Evolutionary conservation across 1,140 invertebrate species (phyloP), one percentile per base, ranked within the genome.

Genomic region (Leptinotarsa texana): DNA sequence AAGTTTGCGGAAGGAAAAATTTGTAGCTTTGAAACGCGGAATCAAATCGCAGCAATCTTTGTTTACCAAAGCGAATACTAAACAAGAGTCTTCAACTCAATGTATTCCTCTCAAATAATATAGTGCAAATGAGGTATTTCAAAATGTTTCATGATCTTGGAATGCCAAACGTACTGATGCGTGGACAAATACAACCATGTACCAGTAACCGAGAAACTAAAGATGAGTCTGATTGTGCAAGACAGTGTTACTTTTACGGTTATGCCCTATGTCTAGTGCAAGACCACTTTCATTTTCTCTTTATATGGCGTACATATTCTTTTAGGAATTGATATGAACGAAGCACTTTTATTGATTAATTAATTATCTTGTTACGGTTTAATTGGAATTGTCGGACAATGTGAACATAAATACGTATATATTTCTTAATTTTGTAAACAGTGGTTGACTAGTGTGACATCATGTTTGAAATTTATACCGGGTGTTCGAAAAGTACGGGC

Each of bases 221-320:
- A 33, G 22, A 67, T 67, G 65, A 67, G 65, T 67, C 42, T 4
- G 22, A 57, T 67, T 67, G 65, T 67, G 65, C 42, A 67, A 67
- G 65, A 42, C 65, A 27, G 17, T 67, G 65, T 57, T 57, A 67
- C 65, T 13, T 67, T 67, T 67, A 67, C n/a, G 65, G 65, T 42
- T 22, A 67, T 33, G 42, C 4, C 65, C 65, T 67, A 18, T 67
- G 65, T 67, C 65, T 67, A 67, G 65, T 67, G 65, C 65, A 67
- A 17, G 42, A 24, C 6, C 65, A 67, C 65, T 67, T 67, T 67
- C 65, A 67, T 67, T 67, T 27, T 27, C 13, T 17, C 65, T 24
- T 67, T 67, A 67, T 67, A 67, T 67, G 22, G 65, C 4, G 27
- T 22, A 33, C 27, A 24, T 3, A 27, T 42, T 67, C 27, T 67